phyloP scores from a whole-genome alignment of 2,113 vertebrate species.

The Caranx melampygus region DNA sequence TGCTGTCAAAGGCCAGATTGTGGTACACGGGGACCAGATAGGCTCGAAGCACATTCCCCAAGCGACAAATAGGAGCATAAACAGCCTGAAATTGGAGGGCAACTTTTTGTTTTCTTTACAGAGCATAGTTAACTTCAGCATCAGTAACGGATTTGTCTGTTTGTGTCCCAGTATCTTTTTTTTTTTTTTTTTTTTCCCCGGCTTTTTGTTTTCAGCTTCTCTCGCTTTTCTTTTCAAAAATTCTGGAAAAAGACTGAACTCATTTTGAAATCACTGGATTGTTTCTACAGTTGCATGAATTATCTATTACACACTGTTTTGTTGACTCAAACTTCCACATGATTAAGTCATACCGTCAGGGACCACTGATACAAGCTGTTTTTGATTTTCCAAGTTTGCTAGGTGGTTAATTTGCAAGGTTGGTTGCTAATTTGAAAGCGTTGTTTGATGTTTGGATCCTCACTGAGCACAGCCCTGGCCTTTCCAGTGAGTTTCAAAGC shows the following conservation, averaged over 20 bases:
- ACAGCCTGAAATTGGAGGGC: constrained; percentile 50
- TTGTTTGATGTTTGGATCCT: constrained; percentile 74
- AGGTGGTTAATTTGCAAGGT: constrained; percentile 75
- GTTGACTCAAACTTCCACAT: constrained; percentile 74
- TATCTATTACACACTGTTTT: constrained; percentile 69
- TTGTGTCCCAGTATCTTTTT: constrained; percentile 37
- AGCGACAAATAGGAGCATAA: constrained; percentile 33
- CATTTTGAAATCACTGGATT: constrained; percentile 37
- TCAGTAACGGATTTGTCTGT: constrained; percentile 40
- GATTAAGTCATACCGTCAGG: constrained; percentile 73
- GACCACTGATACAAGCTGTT: constrained; percentile 57
- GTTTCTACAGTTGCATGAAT: constrained; percentile 67
- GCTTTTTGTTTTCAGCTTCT: constrained; percentile 20
- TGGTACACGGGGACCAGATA: constrained; percentile 13
- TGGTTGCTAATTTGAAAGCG: constrained; percentile 73
- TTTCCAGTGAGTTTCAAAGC: constrained; percentile 69
- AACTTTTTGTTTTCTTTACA: constrained; percentile 54
- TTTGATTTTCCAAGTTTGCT: constrained; percentile 68
- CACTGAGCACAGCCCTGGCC: constrained; percentile 50
- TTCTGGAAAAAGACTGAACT: constrained; percentile 44
- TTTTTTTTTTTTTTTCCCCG: background rate
- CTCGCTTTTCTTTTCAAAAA: constrained; percentile 22
- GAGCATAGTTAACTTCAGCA: constrained; percentile 58
- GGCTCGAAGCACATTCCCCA: constrained; percentile 28
- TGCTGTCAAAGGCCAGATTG: constrained; percentile 49